Evolutionary conservation across 2,888 invertebrate genomes (phyloP), one percentile per base, ranked within the genome.

Genomic region (Oxycera nigricornis): DNA sequence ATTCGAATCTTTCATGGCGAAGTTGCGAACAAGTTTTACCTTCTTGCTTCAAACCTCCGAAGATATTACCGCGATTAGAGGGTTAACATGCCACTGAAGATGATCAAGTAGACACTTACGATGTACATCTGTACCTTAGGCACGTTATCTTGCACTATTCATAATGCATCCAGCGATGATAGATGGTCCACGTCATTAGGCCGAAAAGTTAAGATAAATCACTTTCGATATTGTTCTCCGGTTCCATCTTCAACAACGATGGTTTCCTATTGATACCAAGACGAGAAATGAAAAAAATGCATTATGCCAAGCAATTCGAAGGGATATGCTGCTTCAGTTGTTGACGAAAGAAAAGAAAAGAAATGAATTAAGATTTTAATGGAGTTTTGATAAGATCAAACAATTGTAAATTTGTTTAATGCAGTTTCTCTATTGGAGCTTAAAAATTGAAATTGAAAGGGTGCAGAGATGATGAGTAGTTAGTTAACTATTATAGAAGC

Each of bases 141-240:
- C 39, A 62, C 62, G 39, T 55, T 14, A 22, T 39, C 24, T 65
- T n/a, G 6, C 11, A 65, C 65, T 65, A 65, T 65, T 65, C 65
- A 65, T 65, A 65, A 65, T 65, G 68, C 68, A 68, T 52, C 52
- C 39, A 65, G 35, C 55, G 70, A 70, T 70, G 70, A 70, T 70
- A 52, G 70, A 70, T 70, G 52, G 52, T 70, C 35, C 2, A 52
- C 70, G 52, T 52, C 70, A 70, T 70, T 70, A 70, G 35, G 52
- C 70, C 68, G 31, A 55, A 70, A 70, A 70, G 70, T 55, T 70
- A 70, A 70, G 70, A 70, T 70, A 70, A 70, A 70, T 70, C 70
- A 70, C 70, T 70, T 70, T 70, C 70, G 70, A 70, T 70, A 55
- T 70, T 70, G 55, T 70, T 70, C 70, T 39, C 22, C 17, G 9